Conservation (phyloP, 2,113 vertebrate genomes). For the Australoheros scitulus region DNA sequence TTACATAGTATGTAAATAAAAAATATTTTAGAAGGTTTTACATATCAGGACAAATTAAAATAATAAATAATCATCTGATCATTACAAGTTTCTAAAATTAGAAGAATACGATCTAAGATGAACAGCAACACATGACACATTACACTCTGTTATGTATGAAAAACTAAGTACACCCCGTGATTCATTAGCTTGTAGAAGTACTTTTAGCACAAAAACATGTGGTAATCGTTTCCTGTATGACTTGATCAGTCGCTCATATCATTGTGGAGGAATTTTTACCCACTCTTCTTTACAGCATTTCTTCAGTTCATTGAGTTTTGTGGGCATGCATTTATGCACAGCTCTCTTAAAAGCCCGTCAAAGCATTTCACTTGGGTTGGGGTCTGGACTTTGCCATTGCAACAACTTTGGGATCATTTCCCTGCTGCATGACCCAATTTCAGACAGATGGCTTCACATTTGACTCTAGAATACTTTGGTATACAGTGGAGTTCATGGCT, state of each 20-base stretch:
- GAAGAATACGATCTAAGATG: too few species aligned
- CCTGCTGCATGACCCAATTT: neutral
- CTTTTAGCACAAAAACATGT: neutral
- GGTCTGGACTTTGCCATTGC: neutral
- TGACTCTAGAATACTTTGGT: neutral
- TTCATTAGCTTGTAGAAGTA: neutral
- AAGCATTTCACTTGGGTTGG: neutral
- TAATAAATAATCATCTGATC: neutral
- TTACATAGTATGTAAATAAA: neutral
- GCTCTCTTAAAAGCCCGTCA: neutral
- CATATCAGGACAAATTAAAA: neutral
- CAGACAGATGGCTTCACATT: neutral
- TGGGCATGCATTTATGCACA: neutral
- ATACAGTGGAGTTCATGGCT: neutral
- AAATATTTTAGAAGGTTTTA: neutral
- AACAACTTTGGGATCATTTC: neutral
- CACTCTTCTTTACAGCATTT: neutral
- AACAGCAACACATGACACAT: neutral
- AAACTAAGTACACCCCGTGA: neutral
- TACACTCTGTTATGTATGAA: neutral
- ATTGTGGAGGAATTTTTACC: neutral
- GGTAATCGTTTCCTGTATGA: neutral
- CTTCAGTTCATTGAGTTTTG: neutral
- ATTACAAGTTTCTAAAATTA: neutral
- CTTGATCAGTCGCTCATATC: neutral